phyloP scores from a whole-genome alignment of 2,113 vertebrate genomes.

The Rostratula benghalensis region DNA sequence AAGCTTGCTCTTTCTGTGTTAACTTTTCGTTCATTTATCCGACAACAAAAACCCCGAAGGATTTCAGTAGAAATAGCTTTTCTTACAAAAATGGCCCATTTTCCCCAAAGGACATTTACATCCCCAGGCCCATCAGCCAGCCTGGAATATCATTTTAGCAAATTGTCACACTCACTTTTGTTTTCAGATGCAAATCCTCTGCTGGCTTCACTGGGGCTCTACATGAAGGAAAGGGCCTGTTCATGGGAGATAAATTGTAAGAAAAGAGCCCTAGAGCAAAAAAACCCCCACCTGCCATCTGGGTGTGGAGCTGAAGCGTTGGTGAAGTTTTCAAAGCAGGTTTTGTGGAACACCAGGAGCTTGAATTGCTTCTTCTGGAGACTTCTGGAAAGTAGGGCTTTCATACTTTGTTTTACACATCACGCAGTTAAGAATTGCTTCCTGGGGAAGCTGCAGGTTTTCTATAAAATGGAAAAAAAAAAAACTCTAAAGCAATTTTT shows the following conservation, averaged over 20 bases:
- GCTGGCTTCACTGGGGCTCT: background rate
- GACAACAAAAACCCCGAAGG: background rate
- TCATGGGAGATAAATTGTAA: background rate
- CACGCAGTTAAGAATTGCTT: background rate
- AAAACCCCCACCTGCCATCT: background rate
- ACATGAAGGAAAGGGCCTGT: accelerated
- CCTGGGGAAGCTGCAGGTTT: background rate
- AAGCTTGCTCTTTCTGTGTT: background rate
- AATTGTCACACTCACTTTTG: background rate
- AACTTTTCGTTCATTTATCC: background rate
- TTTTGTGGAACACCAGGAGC: background rate
- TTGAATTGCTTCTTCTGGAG: background rate
- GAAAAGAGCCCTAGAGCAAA: background rate
- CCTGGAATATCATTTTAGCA: background rate
- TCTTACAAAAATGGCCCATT: background rate
- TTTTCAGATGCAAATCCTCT: background rate
- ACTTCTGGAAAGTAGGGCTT: background rate
- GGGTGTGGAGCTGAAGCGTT: background rate
- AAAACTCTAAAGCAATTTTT: background rate
- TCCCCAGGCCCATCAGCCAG: background rate
- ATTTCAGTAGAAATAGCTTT: background rate
- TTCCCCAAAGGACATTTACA: background rate
- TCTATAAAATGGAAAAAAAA: background rate
- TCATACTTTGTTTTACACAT: background rate
- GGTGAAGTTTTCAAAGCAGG: background rate